Base-by-base conservation (phyloP, 2,888 invertebrate genomes). In the Lysandra coridon region DNA sequence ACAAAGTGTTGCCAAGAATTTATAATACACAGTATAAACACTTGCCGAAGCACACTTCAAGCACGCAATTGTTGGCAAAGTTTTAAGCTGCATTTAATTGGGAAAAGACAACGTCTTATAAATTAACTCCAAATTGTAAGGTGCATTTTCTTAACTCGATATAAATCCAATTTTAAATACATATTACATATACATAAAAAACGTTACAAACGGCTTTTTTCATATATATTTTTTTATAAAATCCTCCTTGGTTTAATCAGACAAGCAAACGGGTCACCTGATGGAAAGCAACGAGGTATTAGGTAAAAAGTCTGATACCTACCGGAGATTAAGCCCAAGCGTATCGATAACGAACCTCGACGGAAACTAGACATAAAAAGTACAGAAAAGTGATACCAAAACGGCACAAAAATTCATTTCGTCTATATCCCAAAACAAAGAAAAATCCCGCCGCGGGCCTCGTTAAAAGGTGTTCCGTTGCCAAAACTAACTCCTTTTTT, bases 401-500 rank as follows among this genome's bases (percentile, higher is more conserved):
- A 76, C 76, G 78, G 57, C 30, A 53, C 49, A 79, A 75, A 76
- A 76, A 76, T 79, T 74, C 33, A 79, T 74, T 74, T 73, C 57
- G 73, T 60, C 74, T 79, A 74, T 78, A 79, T 75, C 79, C 74
- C 73, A 79, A 74, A 79, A 78, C 64, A 76, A 78, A 80, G 69
- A 75, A 79, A 62, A 30, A 60, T 44, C 30, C 44, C 57, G 57
- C 81, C 79, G 80, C 82, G 80, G 81, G 82, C 83, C 84, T 85
- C 84, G 85, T 86, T 85, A 85, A 81, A 83, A 84, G 84, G 84
- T 85, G 85, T 84, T 82, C 82, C 82, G 81, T 80, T 83, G 83
- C 83, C 82, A 83, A 83, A 84, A 82, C 81, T 80, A 82, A 83
- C 79, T 82, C 78, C 79, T 81, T 82, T 83, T 84, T 84, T 83